Base-by-base conservation (phyloP, 2,888 invertebrate genomes). In the Scaeva pyrastri region DNA sequence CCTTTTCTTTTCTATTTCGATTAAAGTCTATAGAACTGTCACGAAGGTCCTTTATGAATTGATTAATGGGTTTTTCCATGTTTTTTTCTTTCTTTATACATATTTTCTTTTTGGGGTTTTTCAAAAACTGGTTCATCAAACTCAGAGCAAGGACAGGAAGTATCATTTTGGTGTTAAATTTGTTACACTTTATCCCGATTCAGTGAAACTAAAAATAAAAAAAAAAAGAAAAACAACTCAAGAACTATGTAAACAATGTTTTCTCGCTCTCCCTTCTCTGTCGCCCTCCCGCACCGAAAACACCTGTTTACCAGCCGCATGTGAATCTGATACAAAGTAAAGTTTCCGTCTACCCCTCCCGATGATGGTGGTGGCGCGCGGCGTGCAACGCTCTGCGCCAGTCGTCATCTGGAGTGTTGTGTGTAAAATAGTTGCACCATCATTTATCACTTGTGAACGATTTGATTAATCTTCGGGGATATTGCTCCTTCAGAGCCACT, bases 401-500 rank as follows among this genome's bases (percentile, higher is more conserved):
- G 19, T 19, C 39, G 21, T 21, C 58, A 76, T 80, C 66, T 68
- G 75, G 70, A 39, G 68, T 68, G 50, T 52, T 68, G 52, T 68
- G 52, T 66, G 52, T 52, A 52, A 39, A 39, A 36, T 73, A 70
- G 77, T 78, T 75, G 79, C 83, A 80, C 68, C 88, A 87, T 83
- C 88, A 88, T 88, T 88, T 86, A 84, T 80, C 84, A 84, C 76
- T 84, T 80, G 84, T 77, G 80, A 87, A 68, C 80, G 71, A 87
- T 85, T 87, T 87, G 84, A 87, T 87, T 87, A 84, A 87, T 87
- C 84, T 87, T 26, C 43, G 73, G 77, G 76, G 84, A 87, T 84
- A 87, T 80, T 87, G 87, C 87, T 83, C 84, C 84, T 87, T 87
- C 76, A 79, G 78, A 83, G 78, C 68, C 84, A 79, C 84, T 79